Evolutionary conservation across 2,113 vertebrate genomes (phyloP).

Genomic region (Heliornis fulica): DNA sequence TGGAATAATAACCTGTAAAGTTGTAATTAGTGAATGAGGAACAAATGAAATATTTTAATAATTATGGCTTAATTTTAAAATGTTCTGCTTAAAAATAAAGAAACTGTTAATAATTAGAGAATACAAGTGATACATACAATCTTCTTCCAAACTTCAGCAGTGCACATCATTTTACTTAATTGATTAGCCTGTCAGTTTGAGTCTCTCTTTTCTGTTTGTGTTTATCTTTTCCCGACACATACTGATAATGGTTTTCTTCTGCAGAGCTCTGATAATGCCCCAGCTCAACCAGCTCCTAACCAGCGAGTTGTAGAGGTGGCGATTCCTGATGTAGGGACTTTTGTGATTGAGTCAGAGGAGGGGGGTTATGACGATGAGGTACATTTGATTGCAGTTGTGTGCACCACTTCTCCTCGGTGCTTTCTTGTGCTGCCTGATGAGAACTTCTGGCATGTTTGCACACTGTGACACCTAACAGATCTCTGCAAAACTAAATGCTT

Average conservation of each 20-base stretch:
- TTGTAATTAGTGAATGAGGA: not conserved
- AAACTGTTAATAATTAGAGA: not conserved
- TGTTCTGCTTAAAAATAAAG: not conserved
- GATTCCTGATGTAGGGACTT: constrained; percentile 92
- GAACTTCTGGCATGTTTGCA: constrained; percentile 69
- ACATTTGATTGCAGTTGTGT: constrained; percentile 65
- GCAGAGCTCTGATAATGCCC: constrained; percentile 78
- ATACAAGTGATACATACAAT: not conserved
- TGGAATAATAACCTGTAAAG: not conserved
- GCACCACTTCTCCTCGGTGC: constrained; percentile 54
- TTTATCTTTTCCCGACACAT: not conserved
- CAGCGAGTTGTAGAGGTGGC: constrained; percentile 92
- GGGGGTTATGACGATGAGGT: constrained; percentile 98
- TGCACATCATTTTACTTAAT: not conserved
- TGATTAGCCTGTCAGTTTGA: not conserved
- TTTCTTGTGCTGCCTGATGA: constrained; percentile 50
- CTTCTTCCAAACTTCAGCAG: not conserved
- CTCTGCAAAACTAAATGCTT: constrained; percentile 39
- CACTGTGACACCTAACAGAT: constrained; percentile 34
- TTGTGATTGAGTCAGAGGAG: constrained; percentile 93
- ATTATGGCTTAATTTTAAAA: not conserved
- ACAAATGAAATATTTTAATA: not conserved
- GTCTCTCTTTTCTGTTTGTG: not conserved
- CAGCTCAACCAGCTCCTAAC: constrained; percentile 75
- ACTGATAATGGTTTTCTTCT: constrained; percentile 74